These are phyloP conservation scores for Disparrhopalites patrizii DNA, from an alignment of 2,888 invertebrate genomes.

Conservation along the genomic window DNA sequence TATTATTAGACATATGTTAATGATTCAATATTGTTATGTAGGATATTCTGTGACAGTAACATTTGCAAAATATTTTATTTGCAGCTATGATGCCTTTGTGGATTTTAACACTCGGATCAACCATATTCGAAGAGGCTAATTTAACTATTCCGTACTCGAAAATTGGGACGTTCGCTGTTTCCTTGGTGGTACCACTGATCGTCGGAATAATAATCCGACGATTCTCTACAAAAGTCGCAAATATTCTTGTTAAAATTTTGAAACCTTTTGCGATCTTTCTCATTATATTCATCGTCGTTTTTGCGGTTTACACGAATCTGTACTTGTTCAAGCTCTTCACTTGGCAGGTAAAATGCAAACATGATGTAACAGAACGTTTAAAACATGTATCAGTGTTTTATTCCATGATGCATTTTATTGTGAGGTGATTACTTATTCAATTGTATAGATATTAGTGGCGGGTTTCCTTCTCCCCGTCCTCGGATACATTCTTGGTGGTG, in stretches of 20 bases:
- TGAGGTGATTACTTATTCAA: neutral
- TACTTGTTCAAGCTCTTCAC: conserved; percentile 84
- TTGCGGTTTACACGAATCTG: conserved; percentile 82
- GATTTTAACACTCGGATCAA: conserved; percentile 78
- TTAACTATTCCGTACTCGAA: conserved; percentile 73
- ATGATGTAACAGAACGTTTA: neutral
- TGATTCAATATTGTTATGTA: too few relatives aligned
- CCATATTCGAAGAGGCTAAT: conserved; percentile 67
- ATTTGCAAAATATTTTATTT: conserved; percentile 7
- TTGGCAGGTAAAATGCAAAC: conserved; percentile 65
- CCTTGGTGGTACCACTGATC: conserved; percentile 70
- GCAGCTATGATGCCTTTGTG: conserved; percentile 82
- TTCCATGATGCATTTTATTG: neutral
- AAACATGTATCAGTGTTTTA: neutral
- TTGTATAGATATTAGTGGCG: conserved; percentile 68
- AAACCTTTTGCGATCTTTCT: conserved; percentile 78
- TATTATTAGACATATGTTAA: too few relatives aligned
- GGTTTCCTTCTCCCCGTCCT: conserved; percentile 78
- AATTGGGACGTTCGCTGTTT: conserved; percentile 69
- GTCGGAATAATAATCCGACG: conserved; percentile 67
- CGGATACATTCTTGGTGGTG: conserved; percentile 69
- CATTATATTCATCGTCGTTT: conserved; percentile 76
- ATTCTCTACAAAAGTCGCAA: conserved; percentile 64
- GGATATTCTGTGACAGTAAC: neutral
- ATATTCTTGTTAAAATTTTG: conserved; percentile 70